Conservation (phyloP, 2,797 vertebrate genomes). For the Rhinella marina region DNA sequence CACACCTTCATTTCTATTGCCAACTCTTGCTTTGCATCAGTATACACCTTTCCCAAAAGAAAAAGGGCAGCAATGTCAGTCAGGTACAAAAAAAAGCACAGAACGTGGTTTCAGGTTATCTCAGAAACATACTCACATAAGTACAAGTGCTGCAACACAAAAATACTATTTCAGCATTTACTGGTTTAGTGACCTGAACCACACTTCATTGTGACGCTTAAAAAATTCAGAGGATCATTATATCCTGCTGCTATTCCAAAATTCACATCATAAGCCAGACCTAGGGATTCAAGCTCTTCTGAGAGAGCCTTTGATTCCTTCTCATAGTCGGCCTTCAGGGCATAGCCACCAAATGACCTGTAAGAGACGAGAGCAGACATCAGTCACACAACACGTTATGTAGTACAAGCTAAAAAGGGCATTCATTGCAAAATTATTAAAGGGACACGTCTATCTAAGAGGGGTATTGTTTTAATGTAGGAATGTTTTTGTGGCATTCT, state of each 20-base stretch:
- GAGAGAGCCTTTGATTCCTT: conserved; percentile 66
- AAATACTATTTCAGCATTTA: not conserved
- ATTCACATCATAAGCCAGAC: conserved; percentile 64
- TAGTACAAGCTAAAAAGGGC: not conserved
- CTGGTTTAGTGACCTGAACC: conserved; percentile 51
- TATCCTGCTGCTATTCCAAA: conserved; percentile 70
- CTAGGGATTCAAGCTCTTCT: conserved; percentile 63
- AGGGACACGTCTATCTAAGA: not conserved
- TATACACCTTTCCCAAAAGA: not conserved
- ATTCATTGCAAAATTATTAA: not conserved
- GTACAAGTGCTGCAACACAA: not conserved
- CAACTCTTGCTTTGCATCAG: not conserved
- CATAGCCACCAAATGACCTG: conserved; percentile 70
- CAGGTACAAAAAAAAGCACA: not conserved
- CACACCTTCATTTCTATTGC: not conserved
- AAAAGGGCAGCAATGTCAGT: not conserved
- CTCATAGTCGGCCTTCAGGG: conserved; percentile 65
- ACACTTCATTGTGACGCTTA: conserved; percentile 71
- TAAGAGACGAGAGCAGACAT: conserved; percentile 2
- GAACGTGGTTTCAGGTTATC: not conserved
- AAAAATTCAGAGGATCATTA: conserved; percentile 71
- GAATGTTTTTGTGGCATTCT: too few species aligned
- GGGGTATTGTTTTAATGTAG: too few species aligned
- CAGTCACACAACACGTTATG: not conserved
- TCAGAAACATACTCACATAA: not conserved